Conservation (phyloP, 1,140 invertebrate genomes). For the Lethocerus indicus region DNA sequence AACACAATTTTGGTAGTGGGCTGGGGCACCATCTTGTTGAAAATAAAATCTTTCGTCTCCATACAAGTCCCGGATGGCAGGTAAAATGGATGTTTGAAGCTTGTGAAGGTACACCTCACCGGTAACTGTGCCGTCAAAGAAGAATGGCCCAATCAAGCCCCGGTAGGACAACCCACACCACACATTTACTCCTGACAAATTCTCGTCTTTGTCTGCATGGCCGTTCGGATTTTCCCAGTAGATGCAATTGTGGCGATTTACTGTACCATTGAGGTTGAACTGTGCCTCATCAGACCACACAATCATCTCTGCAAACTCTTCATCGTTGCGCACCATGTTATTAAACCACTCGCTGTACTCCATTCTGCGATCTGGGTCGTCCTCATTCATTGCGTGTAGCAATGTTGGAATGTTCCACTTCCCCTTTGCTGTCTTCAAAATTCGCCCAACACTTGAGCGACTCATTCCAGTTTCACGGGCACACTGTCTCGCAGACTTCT, state of each 20-base stretch:
- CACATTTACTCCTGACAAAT: too few species aligned
- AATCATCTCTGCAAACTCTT: neutral
- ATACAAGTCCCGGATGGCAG: too few species aligned
- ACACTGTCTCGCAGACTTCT: neutral
- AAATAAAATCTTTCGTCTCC: too few species aligned
- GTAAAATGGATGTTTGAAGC: too few species aligned
- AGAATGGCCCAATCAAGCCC: too few species aligned
- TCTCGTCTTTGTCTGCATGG: too few species aligned
- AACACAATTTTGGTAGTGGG: too few species aligned
- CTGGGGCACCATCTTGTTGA: too few species aligned
- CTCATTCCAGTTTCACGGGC: neutral
- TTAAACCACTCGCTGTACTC: constrained; percentile 1
- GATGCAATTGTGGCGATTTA: constrained; percentile 10
- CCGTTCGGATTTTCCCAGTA: too few species aligned
- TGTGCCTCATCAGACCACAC: constrained; percentile 5
- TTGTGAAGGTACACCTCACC: too few species aligned
- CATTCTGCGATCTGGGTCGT: constrained; percentile 1
- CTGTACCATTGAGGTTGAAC: constrained; percentile 8
- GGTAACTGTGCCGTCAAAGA: too few species aligned
- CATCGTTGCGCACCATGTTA: neutral
- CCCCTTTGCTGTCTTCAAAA: neutral
- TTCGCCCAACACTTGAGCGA: neutral
- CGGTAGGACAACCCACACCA: too few species aligned
- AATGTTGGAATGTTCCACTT: constrained; percentile 3
- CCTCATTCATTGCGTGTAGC: neutral